These are phyloP conservation scores for Erpetoichthys calabaricus DNA, from an alignment of 2,797 vertebrate species.

Conservation along the genomic window DNA sequence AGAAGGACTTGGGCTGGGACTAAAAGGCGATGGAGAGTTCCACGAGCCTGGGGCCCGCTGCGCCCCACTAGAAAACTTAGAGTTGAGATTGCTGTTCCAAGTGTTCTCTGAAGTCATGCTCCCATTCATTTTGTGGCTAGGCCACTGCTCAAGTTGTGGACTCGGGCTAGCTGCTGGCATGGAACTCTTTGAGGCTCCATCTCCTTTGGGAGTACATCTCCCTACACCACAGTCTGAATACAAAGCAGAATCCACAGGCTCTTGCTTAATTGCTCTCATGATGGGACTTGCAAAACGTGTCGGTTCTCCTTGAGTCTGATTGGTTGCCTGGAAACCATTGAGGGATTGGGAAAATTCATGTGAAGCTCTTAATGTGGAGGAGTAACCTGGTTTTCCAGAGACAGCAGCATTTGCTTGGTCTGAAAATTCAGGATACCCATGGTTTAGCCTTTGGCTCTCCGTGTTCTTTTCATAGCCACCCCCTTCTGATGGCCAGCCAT, in stretches of 20 bases:
- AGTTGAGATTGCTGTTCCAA: constrained; percentile 44
- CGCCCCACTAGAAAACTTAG: constrained; percentile 19
- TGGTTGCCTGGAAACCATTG: constrained; percentile 7
- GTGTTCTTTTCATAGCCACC: constrained; percentile 61
- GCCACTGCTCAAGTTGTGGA: constrained; percentile 46
- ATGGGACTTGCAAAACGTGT: constrained; percentile 26
- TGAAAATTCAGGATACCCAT: constrained; percentile 35
- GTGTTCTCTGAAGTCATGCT: constrained; percentile 39
- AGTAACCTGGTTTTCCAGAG: neutral
- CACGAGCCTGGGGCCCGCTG: constrained; percentile 10
- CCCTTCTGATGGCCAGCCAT: constrained; percentile 45
- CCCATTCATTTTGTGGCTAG: constrained; percentile 59
- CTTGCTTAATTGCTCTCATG: constrained; percentile 67
- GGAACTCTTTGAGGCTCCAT: neutral
- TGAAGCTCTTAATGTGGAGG: neutral
- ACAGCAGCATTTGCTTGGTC: constrained; percentile 27
- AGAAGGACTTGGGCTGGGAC: constrained; percentile 22
- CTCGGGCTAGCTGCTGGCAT: constrained; percentile 18
- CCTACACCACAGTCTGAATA: constrained; percentile 36
- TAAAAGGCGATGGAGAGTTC: no score
- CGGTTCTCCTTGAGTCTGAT: constrained; percentile 24
- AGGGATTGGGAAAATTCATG: neutral
- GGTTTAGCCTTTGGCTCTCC: constrained; percentile 62
- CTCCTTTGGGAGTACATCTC: constrained; percentile 21
- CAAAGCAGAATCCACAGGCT: constrained; percentile 62